These are phyloP conservation scores for Drosophila punjabiensis DNA, from an alignment of 1,140 invertebrate species.

Conservation along the genomic window DNA sequence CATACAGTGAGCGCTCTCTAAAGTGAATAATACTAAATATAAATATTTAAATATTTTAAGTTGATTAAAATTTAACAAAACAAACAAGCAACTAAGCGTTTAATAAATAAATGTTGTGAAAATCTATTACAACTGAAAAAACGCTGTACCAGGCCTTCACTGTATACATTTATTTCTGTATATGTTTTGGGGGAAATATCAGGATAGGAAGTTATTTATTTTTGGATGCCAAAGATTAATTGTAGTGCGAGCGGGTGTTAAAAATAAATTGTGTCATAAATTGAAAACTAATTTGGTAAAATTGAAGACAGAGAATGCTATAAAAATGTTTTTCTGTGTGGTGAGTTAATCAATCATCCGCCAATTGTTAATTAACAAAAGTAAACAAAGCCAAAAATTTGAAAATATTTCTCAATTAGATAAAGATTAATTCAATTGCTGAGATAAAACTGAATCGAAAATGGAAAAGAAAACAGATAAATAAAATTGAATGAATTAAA, in stretches of 20 bases:
- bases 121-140: not conserved
- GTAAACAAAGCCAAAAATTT: not conserved
- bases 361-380: slow-evolving; percentile 7
- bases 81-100: fast-evolving
- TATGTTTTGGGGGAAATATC: slow-evolving; percentile 7
- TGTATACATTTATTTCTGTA: slow-evolving; percentile 7
- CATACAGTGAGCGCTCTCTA: not conserved
- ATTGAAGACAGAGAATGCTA: not conserved
- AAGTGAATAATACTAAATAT: not conserved
- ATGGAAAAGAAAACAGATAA: not conserved
- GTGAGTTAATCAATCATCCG: slow-evolving; percentile 15
- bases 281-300: slow-evolving; percentile 31
- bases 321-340: slow-evolving; percentile 8
- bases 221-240: slow-evolving; percentile 42
- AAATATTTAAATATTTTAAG: not conserved
- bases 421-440: slow-evolving; percentile 8
- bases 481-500: not conserved
- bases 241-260: slow-evolving; percentile 9
- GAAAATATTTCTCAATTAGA: slow-evolving; percentile 7
- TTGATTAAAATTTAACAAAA: not conserved
- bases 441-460: not conserved
- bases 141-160: not conserved
- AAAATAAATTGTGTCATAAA: slow-evolving; percentile 47
- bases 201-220: slow-evolving; percentile 29
- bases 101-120: too few species aligned